Conservation (phyloP, 1,140 invertebrate species). For the Penaeus chinensis region DNA sequence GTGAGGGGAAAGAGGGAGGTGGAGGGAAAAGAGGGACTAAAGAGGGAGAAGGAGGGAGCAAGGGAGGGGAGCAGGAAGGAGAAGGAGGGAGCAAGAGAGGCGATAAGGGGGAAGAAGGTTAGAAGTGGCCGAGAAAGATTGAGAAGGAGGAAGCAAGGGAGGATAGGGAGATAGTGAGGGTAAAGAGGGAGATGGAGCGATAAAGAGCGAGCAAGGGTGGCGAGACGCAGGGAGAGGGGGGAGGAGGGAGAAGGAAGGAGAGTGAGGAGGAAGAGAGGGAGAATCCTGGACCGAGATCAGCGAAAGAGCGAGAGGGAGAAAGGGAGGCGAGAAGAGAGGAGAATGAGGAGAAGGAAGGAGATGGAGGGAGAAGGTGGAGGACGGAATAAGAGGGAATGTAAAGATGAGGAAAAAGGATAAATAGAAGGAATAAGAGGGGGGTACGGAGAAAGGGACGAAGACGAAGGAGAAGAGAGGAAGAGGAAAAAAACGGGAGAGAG, state of each 20-base stretch:
- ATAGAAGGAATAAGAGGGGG: too few species aligned
- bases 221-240: neutral
- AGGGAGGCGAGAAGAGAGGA: too few species aligned
- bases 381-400: too few species aligned
- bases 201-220: neutral
- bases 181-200: neutral
- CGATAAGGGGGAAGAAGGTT: neutral
- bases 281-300: neutral
- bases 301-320: too few species aligned
- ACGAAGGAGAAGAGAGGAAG: too few species aligned
- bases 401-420: neutral
- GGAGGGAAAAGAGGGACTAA: neutral
- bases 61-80: slow-evolving; percentile 1
- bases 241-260: neutral
- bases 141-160: neutral
- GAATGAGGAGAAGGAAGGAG: too few species aligned
- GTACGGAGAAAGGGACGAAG: too few species aligned
- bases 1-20: neutral
- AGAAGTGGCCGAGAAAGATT: neutral
- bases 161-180: neutral
- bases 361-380: neutral
- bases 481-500: neutral
- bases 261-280: slow-evolving; percentile 1
- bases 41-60: slow-evolving; percentile 20
- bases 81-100: neutral